Evolutionary conservation across 2,797 vertebrate species (phyloP).

Genomic region (Semaprochilodus insignis): DNA sequence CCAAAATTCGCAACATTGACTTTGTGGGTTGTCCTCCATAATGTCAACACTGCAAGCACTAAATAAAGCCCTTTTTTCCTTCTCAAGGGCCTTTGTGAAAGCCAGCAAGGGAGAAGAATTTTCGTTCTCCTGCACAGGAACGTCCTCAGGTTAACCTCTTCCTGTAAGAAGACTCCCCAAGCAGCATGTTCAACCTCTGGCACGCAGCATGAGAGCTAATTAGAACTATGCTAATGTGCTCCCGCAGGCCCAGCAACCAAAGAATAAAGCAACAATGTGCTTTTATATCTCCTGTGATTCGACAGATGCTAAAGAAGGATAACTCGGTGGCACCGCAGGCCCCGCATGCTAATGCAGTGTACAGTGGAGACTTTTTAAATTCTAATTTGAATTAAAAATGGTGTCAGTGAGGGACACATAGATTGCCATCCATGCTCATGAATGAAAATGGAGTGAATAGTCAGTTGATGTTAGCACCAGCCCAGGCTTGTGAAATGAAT

Average conservation of each 20-base stretch:
- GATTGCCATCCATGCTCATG: neutral
- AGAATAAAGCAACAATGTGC: slow-evolving; percentile 49
- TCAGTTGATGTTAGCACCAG: neutral
- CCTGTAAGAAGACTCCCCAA: slow-evolving; percentile 39
- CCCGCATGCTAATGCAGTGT: slow-evolving; percentile 24
- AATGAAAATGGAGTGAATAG: neutral
- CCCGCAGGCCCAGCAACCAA: slow-evolving; percentile 46
- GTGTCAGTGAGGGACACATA: neutral
- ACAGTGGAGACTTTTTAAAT: neutral
- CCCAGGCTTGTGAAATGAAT: neutral
- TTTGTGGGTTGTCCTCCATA: slow-evolving; percentile 10
- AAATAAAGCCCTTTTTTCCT: slow-evolving; percentile 3
- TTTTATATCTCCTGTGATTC: slow-evolving; percentile 52
- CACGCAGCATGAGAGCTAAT: slow-evolving; percentile 51
- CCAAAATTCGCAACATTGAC: slow-evolving; percentile 8
- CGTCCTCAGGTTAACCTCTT: slow-evolving; percentile 21
- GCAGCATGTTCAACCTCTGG: slow-evolving; percentile 55
- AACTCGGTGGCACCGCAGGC: slow-evolving; percentile 34
- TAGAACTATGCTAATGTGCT: slow-evolving; percentile 57
- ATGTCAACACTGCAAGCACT: neutral
- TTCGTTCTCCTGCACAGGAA: neutral
- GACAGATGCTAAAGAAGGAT: slow-evolving; percentile 46
- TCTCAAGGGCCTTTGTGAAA: neutral
- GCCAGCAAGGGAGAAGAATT: neutral
- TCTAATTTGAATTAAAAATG: neutral